Percentiles rank a stretch among this genome's conserved stretches.
Evolutionary conservation across 2,888 invertebrate species (phyloP).

Genomic region (Melinaea menophilus): DNA sequence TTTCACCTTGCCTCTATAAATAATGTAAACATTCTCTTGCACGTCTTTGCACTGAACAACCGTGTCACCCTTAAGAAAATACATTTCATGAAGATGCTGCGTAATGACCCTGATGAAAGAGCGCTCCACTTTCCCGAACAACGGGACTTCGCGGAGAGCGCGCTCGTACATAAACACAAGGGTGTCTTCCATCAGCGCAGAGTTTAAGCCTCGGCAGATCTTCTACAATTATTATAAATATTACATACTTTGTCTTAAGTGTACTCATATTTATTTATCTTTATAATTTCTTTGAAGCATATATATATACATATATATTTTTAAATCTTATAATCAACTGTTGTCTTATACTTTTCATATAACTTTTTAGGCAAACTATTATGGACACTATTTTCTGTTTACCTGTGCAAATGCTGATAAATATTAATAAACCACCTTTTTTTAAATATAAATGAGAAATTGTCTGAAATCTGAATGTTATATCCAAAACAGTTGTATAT

Average conservation of each 20-base stretch:
- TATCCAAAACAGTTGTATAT: too few relatives aligned
- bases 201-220: conserved; percentile 71
- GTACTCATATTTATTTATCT: too few relatives aligned
- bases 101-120: conserved; percentile 76
- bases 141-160: conserved; percentile 72
- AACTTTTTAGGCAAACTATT: too few relatives aligned
- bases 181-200: conserved; percentile 74
- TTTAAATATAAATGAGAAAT: too few relatives aligned
- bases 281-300: too few relatives aligned
- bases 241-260: conserved; percentile 6
- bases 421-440: too few relatives aligned
- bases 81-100: conserved; percentile 72
- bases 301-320: too few relatives aligned
- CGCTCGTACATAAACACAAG: conserved; percentile 73
- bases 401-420: too few relatives aligned
- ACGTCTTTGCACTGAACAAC: conserved; percentile 71
- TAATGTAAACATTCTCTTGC: conserved; percentile 68
- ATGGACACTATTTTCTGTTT: too few relatives aligned
- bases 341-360: too few relatives aligned
- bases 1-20: conserved; percentile 71
- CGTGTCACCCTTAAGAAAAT: conserved; percentile 69
- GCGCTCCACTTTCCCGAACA: conserved; percentile 72
- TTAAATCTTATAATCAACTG: too few relatives aligned
- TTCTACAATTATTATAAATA: conserved; percentile 41
- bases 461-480: too few relatives aligned